Evolutionary conservation across 2,113 vertebrate species (phyloP).

Genomic region (Corvus moneduloides): DNA sequence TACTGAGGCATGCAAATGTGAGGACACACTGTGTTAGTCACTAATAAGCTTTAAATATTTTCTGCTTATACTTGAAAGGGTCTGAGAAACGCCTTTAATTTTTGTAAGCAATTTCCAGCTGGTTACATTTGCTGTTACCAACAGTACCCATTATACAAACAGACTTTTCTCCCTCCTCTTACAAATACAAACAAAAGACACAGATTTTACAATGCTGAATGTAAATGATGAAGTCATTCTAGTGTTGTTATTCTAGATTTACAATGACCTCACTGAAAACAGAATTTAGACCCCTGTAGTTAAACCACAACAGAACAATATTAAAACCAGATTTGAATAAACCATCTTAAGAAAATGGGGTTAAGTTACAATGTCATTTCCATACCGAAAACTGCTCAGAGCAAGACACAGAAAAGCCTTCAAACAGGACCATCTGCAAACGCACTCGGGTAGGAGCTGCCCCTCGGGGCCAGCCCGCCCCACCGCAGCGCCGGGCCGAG

Average conservation of each 20-base stretch:
- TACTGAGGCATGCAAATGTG: not conserved
- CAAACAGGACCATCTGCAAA: not conserved
- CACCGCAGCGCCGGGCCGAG: not conserved
- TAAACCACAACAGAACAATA: not conserved
- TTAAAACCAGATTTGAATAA: not conserved
- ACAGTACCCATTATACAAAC: not conserved
- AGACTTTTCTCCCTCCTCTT: not conserved
- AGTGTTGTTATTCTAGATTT: not conserved
- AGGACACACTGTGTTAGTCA: not conserved
- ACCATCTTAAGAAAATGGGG: not conserved
- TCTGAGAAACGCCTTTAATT: not conserved
- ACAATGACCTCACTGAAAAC: not conserved
- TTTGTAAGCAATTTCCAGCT: constrained; percentile 3
- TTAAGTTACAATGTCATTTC: not conserved
- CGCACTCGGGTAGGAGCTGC: not conserved
- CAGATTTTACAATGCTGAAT: not conserved
- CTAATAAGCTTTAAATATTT: constrained; percentile 31
- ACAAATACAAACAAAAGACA: not conserved
- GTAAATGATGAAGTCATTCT: not conserved
- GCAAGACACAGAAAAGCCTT: not conserved
- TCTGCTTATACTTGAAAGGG: not conserved
- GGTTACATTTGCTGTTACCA: not conserved
- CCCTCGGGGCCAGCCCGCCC: rapidly evolving
- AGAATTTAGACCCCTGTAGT: not conserved
- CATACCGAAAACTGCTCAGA: not conserved